Base-by-base conservation (phyloP, 2,888 invertebrate genomes). In the Hofmannophila pseudospretella region DNA sequence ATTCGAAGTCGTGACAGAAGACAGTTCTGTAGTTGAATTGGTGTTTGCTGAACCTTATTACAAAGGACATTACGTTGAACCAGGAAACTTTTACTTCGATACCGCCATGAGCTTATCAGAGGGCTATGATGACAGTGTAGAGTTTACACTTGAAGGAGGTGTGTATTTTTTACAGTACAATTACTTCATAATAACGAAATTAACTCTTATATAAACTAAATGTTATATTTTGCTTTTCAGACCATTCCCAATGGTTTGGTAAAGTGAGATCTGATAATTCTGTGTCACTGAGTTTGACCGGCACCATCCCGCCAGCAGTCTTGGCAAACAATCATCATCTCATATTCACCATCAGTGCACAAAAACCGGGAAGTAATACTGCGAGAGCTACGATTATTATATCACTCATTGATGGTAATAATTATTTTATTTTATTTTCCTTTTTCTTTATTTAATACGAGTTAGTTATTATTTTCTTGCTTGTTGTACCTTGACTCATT, bases 381-480 rank as follows among this genome's bases (percentile, higher is more conserved):
- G 50, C 49, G 7, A 46, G 42, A 22, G 38, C 58, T 0, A 52
- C 54, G 2, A 47, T 62, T 11, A 38, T 60, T 1, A 52, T 62
- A 9, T 41, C 49, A 1, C 29, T 51, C 4, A 14, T 32, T 10
- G 40, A 48, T 4, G 52, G 55, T 47, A 39, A 23, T 23, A 23
- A 4, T 23, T 23, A n/a, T n/a, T n/a, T n/a, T n/a, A n/a, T n/a
- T n/a, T n/a, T n/a, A n/a, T n/a, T n/a, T n/a, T n/a, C n/a, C n/a
- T n/a, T n/a, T n/a, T n/a, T n/a, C n/a, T n/a, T n/a, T n/a, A n/a
- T n/a, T n/a, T n/a, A n/a, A n/a, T n/a, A n/a, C n/a, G n/a, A n/a
- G n/a, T n/a, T n/a, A n/a, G n/a, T n/a, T n/a, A n/a, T n/a, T n/a
- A n/a, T n/a, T n/a, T n/a, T n/a, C n/a, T n/a, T n/a, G n/a, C n/a